Evolutionary conservation across 2,888 invertebrate genomes (phyloP), one percentile per base, ranked within the genome.

Genomic region (Seira ritae): DNA sequence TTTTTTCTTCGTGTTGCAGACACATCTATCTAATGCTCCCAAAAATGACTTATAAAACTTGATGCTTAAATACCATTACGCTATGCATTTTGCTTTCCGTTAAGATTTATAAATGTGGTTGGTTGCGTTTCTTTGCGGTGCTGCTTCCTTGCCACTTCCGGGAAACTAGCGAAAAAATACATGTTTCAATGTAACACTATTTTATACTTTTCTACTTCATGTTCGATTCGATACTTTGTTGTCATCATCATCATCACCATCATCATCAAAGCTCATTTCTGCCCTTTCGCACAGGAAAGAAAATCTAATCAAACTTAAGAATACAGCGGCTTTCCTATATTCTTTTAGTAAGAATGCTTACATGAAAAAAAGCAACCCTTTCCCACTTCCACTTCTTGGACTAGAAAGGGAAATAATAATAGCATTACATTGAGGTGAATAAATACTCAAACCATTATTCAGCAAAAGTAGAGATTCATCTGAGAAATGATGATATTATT

Each of bases 91-190:
- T 67, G 67, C 67, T 31, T 55, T 20, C 22, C 68, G 77, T 22
- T 70, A 70, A 37, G 50, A 62, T 79, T 79, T 70, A 77, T 70
- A 55, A 60, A 73, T 50, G 73, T 62, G 65, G 82, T 73, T 82
- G 31, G 8, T 2, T n/a, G n/a, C n/a, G n/a, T n/a, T n/a, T n/a
- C n/a, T n/a, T 31, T 31, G 76, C 73, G 72, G 77, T 82, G 82
- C 82, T 62, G 82, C 77, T 82, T 82, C 82, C 82, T 82, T 82
- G 77, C 82, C 77, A 65, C 71, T 82, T 82, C 82, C 82, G 82
- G 82, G 60, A 55, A 37, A 71, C n/a, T n/a, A n/a, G n/a, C n/a
- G 73, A 77, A 77, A 73, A 66, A 72, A 60, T 50, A 8, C 50
- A 50, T 50, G 50, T n/a, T n/a, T 50, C 50, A 50, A 50, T 50